Evolutionary conservation across 2,888 invertebrate species (phyloP).

Genomic region (Microctonus aethiopoides): DNA sequence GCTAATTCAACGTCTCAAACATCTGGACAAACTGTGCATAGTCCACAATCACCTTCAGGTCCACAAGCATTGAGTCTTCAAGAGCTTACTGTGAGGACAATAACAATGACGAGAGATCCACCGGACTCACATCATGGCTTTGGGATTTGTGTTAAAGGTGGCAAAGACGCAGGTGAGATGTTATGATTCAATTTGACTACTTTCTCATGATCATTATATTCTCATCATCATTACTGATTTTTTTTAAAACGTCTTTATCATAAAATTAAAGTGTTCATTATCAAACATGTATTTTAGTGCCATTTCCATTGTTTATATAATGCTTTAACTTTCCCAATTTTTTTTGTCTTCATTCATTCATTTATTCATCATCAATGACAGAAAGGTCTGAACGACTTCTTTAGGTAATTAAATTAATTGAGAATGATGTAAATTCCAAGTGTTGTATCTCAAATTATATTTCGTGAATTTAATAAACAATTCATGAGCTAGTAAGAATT

Average conservation of each 20-base stretch:
- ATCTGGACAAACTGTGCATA: constrained; percentile 51
- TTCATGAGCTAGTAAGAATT: background rate
- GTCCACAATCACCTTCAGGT: constrained; percentile 63
- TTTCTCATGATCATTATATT: background rate
- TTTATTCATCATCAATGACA: background rate
- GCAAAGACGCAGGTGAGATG: constrained; percentile 85
- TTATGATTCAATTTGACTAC: background rate
- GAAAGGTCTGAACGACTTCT: constrained; percentile 11
- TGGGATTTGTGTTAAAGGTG: constrained; percentile 92
- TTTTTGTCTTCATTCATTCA: background rate
- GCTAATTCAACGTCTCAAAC: constrained; percentile 48
- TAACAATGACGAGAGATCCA: constrained; percentile 86
- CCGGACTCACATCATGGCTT: constrained; percentile 86
- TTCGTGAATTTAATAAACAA: background rate
- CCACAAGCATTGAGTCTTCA: constrained; percentile 74
- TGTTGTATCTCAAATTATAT: background rate
- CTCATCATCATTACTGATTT: background rate
- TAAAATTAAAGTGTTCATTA: background rate
- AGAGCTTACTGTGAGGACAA: constrained; percentile 84
- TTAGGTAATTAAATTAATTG: background rate
- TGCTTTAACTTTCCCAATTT: background rate
- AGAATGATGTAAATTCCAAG: background rate
- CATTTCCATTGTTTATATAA: background rate
- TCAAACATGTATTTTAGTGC: background rate
- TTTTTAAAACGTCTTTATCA: background rate